Evolutionary conservation across 2,888 invertebrate species (phyloP), one percentile per base, ranked within the genome.

Genomic region (Sarcophaga rosellei): DNA sequence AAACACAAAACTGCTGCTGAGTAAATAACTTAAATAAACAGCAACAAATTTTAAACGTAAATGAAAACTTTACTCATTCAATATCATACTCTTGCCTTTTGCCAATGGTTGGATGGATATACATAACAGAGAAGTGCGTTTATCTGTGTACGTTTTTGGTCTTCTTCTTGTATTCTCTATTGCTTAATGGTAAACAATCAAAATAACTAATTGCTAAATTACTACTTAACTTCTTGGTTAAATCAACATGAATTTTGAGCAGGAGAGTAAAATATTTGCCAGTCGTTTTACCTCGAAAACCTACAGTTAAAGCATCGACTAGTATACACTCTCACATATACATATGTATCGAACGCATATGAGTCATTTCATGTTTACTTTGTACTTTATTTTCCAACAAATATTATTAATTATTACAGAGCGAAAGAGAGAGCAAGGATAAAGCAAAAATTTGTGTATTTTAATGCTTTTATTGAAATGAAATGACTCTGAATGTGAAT

Each of bases 141-240:
- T 35, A 35, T 75, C 72, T 70, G 10, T 35, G 4, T 35, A 35
- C 15, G 17, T 61, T 23, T 23, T 35, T 15, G 20, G 12, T 53
- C 23, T 44, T 25, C 21, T 76, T 65, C 4, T 69, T 35, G 0
- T 35, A 35, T 35, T 8, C 74, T 75, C 77, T 74, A 75, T 83
- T 81, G 74, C 84, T 86, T 86, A 86, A 86, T 86, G 84, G 83
- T 69, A 84, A 86, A 84, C 86, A 86, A 86, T 84, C 84, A 86
- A 86, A 84, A 86, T 84, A 86, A 86, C 86, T 86, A 86, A 86
- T 86, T 86, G 86, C 77, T 66, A 84, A 86, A 84, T 86, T 86
- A 86, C 86, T 84, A 74, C 77, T 86, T 86, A 86, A 84, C 84
- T 81, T 86, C 81, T 86, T 84, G 81, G 86, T 84, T 86, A 84